Evolutionary conservation across 2,888 invertebrate genomes (phyloP).

Genomic region (Patella caerulea): DNA sequence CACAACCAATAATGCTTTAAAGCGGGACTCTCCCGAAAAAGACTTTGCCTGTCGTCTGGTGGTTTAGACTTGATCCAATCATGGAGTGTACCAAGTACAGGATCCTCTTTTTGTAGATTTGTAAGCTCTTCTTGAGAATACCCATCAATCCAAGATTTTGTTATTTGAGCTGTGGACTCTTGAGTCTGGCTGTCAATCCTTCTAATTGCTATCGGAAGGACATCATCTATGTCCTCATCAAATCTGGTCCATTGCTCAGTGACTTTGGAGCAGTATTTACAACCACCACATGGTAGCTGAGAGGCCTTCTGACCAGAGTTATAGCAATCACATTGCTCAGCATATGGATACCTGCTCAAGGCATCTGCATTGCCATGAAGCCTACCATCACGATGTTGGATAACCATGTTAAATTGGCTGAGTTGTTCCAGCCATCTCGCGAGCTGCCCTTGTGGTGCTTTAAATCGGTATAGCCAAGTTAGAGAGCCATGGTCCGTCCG

Average conservation of each 20-base stretch:
- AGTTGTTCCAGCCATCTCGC: slow-evolving; percentile 12
- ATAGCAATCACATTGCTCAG: neutral
- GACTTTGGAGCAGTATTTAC: slow-evolving; percentile 5
- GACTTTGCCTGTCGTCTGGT: neutral
- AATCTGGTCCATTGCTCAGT: neutral
- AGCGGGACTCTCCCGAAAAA: neutral
- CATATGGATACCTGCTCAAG: slow-evolving; percentile 11
- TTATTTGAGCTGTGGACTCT: too few relatives aligned
- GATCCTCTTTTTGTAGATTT: neutral
- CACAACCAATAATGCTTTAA: neutral
- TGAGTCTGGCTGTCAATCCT: too few relatives aligned
- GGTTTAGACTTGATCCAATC: neutral
- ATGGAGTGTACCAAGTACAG: neutral
- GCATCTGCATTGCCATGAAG: slow-evolving; percentile 17
- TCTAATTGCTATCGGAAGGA: slow-evolving; percentile 1
- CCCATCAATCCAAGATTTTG: too few relatives aligned
- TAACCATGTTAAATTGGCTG: slow-evolving; percentile 22
- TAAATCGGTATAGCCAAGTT: neutral
- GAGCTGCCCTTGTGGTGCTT: slow-evolving; percentile 4
- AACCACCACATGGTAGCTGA: slow-evolving; percentile 12
- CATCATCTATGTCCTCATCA: slow-evolving; percentile 7
- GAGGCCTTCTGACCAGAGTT: neutral
- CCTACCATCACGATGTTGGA: slow-evolving; percentile 20
- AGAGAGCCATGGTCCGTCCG: slow-evolving; percentile 11
- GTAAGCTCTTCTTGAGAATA: too few relatives aligned